Conservation (phyloP, 2,113 vertebrate genomes). For the Dicaeum eximium region DNA sequence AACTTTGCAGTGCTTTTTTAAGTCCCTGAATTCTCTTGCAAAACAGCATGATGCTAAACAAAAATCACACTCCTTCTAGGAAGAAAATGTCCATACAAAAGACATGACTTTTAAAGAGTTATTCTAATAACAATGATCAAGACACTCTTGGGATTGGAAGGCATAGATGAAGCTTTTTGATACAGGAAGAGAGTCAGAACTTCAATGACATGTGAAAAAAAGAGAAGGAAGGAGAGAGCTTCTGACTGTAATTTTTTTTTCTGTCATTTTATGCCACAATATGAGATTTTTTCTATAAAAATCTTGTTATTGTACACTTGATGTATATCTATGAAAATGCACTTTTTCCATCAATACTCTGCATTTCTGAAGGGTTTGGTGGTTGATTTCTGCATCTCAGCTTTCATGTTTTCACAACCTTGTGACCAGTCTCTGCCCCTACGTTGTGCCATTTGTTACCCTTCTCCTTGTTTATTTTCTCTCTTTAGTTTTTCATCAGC, state of each 20-base stretch:
- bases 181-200: background rate
- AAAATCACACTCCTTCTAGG: background rate
- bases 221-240: background rate
- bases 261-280: background rate
- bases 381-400: background rate
- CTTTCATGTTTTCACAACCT: background rate
- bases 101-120: background rate
- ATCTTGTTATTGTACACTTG: fast-evolving
- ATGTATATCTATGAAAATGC: background rate
- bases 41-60: background rate
- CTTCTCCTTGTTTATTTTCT: background rate
- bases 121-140: background rate
- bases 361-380: background rate
- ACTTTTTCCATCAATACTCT: background rate
- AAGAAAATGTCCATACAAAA: background rate
- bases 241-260: background rate
- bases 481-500: background rate
- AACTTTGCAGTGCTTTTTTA: background rate
- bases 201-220: background rate
- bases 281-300: background rate
- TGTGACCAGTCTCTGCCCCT: background rate
- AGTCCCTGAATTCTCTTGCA: background rate
- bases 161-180: background rate
- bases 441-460: background rate
- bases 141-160: background rate